Evolutionary conservation across 2,797 vertebrate genomes (phyloP), one percentile per base, ranked within the genome.

Genomic region (Lagocephalus sceleratus): DNA sequence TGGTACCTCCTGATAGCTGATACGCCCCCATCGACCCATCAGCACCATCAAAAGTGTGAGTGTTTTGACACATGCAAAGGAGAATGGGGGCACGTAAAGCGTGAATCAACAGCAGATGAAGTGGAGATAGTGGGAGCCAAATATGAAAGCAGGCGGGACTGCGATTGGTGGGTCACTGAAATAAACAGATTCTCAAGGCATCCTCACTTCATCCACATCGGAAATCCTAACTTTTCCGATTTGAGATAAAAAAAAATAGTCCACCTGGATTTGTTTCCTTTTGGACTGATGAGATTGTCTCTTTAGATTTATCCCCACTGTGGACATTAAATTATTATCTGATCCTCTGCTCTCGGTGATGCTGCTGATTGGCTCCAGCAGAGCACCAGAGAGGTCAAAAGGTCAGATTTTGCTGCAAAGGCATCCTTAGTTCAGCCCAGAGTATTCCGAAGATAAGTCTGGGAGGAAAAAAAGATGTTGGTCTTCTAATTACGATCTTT

Each of bases 1-100:
- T 63, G 81, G 62, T 77, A 49, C 66, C 47, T 17, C 73, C 70
- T 85, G 80, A 80, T 76, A 78, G 62, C 54, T 58, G 73, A 79
- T 9, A n/a, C 74, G 70, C 70, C 78, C 70, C 39, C 73, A 81
- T 84, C 60, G n/a, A 40, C 44, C 54, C 70, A 68, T 75, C 77
- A 23, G 63, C 76, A 81, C n/a, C n/a, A n/a, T n/a, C n/a, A n/a
- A n/a, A n/a, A n/a, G n/a, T n/a, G 54, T 73, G 62, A 76, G 70
- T 68, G 68, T 62, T 82, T 65, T 66, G 68, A 75, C 63, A 71
- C 23, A 16, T 52, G 54, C 23, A 48, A 56, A 78, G 63, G 61
- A 51, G 63, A 79, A 82, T 56, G 71, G 79, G 71, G 76, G 71
- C 56, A 57, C 0, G 29, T 3, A 50, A 61, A 72, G 66, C 57